These are phyloP conservation scores for Oegoconia quadripuncta DNA, from an alignment of 2,888 invertebrate genomes.

Conservation along the genomic window DNA sequence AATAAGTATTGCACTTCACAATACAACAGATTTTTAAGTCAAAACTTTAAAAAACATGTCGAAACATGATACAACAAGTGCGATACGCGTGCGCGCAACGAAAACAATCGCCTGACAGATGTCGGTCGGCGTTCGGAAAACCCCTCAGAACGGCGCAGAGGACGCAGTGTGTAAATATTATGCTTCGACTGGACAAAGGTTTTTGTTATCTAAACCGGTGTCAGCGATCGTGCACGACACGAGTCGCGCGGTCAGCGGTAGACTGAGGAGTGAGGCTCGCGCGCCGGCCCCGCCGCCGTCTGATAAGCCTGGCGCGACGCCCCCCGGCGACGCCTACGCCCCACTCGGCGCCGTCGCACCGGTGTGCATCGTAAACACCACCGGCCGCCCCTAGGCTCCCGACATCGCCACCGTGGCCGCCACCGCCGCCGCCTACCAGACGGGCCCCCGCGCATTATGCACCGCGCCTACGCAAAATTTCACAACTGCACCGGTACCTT, in stretches of 20 bases:
- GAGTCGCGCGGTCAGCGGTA: conserved; percentile 67
- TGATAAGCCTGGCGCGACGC: conserved; percentile 79
- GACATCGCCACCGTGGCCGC: conserved; percentile 29
- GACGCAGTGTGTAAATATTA: conserved; percentile 71
- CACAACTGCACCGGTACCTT: conserved; percentile 55
- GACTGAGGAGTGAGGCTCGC: conserved; percentile 71
- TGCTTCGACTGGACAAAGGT: conserved; percentile 76
- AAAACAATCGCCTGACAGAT: conserved; percentile 69
- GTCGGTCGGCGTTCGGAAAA: conserved; percentile 68
- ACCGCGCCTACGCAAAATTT: conserved; percentile 69
- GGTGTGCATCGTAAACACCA: conserved; percentile 67
- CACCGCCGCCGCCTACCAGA: conserved; percentile 34
- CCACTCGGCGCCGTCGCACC: conserved; percentile 65
- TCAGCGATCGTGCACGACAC: conserved; percentile 57
- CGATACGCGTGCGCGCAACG: conserved; percentile 66
- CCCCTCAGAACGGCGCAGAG: conserved; percentile 65
- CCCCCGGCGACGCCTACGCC: conserved; percentile 78
- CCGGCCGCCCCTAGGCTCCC: conserved; percentile 63
- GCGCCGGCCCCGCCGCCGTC: conserved; percentile 75
- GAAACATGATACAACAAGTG: conserved; percentile 61
- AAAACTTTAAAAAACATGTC: conserved; percentile 60
- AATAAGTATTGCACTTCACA: conserved; percentile 50
- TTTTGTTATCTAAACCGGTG: conserved; percentile 75
- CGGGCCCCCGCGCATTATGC: conserved; percentile 63
- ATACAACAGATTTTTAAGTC: conserved; percentile 38